phyloP scores from a whole-genome alignment of 2,797 vertebrate genomes.

The Acanthornis magna region DNA sequence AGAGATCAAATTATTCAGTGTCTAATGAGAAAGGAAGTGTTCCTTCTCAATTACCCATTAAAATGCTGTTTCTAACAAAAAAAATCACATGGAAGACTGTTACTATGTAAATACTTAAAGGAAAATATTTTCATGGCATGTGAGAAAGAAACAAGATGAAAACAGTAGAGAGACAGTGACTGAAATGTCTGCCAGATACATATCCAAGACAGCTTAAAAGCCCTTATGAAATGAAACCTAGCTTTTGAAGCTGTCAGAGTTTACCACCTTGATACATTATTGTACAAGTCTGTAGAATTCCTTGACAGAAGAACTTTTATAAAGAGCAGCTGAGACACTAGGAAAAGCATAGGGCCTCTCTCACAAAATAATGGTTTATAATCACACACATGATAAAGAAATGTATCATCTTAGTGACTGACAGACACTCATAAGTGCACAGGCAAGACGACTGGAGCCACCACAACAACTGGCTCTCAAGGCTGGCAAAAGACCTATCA shows the following conservation, averaged over 20 bases:
- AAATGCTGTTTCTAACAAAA: slow-evolving; percentile 52
- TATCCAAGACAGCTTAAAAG: slow-evolving; percentile 73
- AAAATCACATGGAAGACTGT: not conserved
- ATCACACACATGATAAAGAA: slow-evolving; percentile 63
- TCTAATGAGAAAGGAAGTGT: slow-evolving; percentile 60
- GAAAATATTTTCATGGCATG: slow-evolving; percentile 73
- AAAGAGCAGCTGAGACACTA: slow-evolving; percentile 57
- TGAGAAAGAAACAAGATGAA: slow-evolving; percentile 55
- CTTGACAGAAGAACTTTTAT: slow-evolving; percentile 69
- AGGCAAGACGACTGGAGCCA: slow-evolving; percentile 47
- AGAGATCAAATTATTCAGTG: slow-evolving; percentile 64
- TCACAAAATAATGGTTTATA: slow-evolving; percentile 72
- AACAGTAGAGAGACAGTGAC: slow-evolving; percentile 51
- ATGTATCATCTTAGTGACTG: slow-evolving; percentile 57
- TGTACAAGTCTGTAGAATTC: slow-evolving; percentile 62
- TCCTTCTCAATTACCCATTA: slow-evolving; percentile 64
- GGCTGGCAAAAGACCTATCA: slow-evolving; percentile 61
- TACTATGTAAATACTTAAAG: slow-evolving; percentile 63
- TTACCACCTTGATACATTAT: slow-evolving; percentile 70
- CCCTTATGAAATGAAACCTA: slow-evolving; percentile 65
- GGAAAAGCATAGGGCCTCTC: slow-evolving; percentile 58
- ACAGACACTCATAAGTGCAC: slow-evolving; percentile 55
- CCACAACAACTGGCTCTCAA: slow-evolving; percentile 48
- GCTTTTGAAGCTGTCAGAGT: slow-evolving; percentile 73
- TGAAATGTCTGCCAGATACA: slow-evolving; percentile 63